Evolutionary conservation across 2,113 vertebrate genomes (phyloP), one percentile per base, ranked within the genome.

Genomic region (Gallinago media): DNA sequence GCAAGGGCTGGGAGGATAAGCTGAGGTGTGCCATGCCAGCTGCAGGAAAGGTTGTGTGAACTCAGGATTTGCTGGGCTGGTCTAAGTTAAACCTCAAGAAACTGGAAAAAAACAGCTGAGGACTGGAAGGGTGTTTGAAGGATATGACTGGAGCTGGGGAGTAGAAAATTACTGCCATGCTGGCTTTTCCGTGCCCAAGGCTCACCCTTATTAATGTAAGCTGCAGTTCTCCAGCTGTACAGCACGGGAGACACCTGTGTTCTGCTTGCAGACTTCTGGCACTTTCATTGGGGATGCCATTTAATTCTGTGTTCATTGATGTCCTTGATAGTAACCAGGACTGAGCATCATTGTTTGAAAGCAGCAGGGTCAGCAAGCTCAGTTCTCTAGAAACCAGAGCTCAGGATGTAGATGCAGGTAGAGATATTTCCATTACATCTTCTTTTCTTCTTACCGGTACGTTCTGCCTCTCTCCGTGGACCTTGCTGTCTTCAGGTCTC

Each of bases 51-150:
- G 3, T 49, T 22, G 8, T 68, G 19, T 46, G 44, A 83, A 18
- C 50, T 32, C 15, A 5, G 19, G 14, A 6, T 54, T 80, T 88
- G 21, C 19, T n/a, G 19, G 42, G 6, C 50, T 92, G 67, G 55
- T 83, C 32, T 77, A 38, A 59, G 38, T 86, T 94, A 74, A 82
- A 85, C 32, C 23, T 82, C 65, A 54, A 34, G 63, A 82, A 84
- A 59, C 34, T 83, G 36, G 23, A 38, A 18, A 73, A 63, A 42
- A 61, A 38, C 12, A 83, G 46, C 63, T 78, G 73, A 91, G 56
- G 31, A 42, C 22, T 82, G 66, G 61, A 94, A 72, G 83, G 56
- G 19, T 81, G 40, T 93, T 91, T 81, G 68, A 93, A 94, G 72
- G 68, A 29, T 71, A 47, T 40, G 56, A 8, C 55, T 94, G 80